These are phyloP conservation scores for Paramormyrops hopkinsi DNA, from an alignment of 2,797 vertebrate genomes.

Conservation along the genomic window DNA sequence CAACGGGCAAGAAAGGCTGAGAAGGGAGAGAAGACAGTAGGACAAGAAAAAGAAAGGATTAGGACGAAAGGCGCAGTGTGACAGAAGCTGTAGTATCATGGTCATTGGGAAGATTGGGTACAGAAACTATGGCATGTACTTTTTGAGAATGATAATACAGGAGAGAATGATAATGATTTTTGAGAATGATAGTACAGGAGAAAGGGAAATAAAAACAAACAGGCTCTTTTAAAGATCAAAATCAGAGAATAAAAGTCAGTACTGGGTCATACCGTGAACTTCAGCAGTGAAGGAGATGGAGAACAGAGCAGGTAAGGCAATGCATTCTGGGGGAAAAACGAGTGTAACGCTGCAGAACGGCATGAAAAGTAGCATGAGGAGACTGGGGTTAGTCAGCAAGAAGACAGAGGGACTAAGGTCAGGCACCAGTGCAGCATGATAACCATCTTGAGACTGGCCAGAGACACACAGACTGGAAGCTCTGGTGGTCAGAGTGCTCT, in stretches of 20 bases:
- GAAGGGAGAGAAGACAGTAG: conserved; percentile 61
- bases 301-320: background rate
- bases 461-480: background rate
- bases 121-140: background rate
- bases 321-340: background rate
- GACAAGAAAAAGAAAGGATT: conserved; percentile 36
- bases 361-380: background rate
- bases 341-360: background rate
- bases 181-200: background rate
- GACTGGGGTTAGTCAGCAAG: background rate
- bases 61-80: background rate
- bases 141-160: background rate
- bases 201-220: background rate
- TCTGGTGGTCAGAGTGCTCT: background rate
- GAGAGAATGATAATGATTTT: background rate
- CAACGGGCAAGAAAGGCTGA: conserved; percentile 82
- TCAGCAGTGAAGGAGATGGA: background rate
- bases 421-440: background rate
- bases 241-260: background rate
- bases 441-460: background rate
- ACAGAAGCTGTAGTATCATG: background rate
- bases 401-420: background rate
- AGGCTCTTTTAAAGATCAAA: background rate
- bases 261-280: background rate
- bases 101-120: background rate